Evolutionary conservation across 2,113 vertebrate species (phyloP).

Genomic region (Dicerorhinus sumatrensis): DNA sequence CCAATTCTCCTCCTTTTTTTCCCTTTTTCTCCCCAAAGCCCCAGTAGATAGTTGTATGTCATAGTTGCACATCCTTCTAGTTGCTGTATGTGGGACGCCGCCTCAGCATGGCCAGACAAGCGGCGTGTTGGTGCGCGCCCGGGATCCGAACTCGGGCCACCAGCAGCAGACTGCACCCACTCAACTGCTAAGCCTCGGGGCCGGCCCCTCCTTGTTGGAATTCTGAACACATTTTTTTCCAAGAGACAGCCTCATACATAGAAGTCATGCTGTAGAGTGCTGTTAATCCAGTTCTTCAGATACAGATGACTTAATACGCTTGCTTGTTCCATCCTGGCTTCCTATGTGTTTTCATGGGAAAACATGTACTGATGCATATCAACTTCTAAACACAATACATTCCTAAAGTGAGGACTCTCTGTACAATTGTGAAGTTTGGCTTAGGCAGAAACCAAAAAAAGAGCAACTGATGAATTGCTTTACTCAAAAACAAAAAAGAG

Average conservation of each 20-base stretch:
- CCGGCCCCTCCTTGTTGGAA: neutral
- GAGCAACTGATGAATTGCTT: too few relatives aligned
- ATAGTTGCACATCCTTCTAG: too few relatives aligned
- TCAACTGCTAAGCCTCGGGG: too few relatives aligned
- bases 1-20: too few relatives aligned
- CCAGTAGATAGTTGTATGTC: too few relatives aligned
- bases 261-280: neutral
- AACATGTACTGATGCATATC: too few relatives aligned
- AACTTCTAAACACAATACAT: neutral
- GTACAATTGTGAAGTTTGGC: neutral
- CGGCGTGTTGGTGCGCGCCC: too few relatives aligned
- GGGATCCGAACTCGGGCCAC: too few relatives aligned
- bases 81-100: too few relatives aligned
- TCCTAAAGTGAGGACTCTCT: neutral
- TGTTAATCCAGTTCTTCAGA: neutral
- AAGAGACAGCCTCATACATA: neutral
- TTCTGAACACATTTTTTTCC: neutral
- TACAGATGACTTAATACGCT: neutral
- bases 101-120: too few relatives aligned
- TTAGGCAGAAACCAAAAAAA: neutral
- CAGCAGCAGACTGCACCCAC: too few relatives aligned
- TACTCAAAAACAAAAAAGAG: neutral
- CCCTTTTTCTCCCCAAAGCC: too few relatives aligned
- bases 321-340: neutral
- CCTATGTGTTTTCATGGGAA: neutral